Conservation (phyloP, 2,888 invertebrate species). For the Apotomis capreana region DNA sequence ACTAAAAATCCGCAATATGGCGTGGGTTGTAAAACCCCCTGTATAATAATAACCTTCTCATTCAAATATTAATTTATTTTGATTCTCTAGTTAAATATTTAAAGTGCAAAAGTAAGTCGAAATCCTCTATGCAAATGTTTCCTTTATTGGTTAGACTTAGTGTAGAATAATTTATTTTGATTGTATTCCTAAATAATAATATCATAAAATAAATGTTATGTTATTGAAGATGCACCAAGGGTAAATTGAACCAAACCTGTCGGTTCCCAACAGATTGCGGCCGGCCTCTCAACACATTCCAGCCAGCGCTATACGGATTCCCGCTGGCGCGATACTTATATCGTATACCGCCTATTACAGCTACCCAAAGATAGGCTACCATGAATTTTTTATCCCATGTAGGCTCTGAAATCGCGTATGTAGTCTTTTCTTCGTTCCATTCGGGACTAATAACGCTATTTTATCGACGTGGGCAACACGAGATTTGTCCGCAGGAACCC, state of each 20-base stretch:
- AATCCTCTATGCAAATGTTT: too few species aligned
- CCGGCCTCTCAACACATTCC: slow-evolving; percentile 18
- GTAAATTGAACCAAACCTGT: neutral
- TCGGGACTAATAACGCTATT: slow-evolving; percentile 29
- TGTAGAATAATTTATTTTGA: too few species aligned
- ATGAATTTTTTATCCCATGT: slow-evolving; percentile 27
- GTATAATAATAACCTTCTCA: too few species aligned
- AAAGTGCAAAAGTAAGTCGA: too few species aligned
- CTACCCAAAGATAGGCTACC: slow-evolving; percentile 16
- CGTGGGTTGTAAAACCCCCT: too few species aligned
- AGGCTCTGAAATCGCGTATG: slow-evolving; percentile 8
- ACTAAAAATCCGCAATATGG: too few species aligned
- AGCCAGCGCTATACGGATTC: slow-evolving; percentile 14
- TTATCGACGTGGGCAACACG: neutral
- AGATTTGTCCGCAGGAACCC: neutral
- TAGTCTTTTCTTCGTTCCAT: slow-evolving; percentile 5
- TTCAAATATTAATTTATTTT: too few species aligned
- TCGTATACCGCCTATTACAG: slow-evolving; percentile 12
- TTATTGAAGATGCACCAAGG: neutral
- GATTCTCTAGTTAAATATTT: too few species aligned
- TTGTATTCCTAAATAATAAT: too few species aligned
- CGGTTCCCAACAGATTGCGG: neutral
- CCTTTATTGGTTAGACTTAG: too few species aligned
- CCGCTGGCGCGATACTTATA: slow-evolving; percentile 4
- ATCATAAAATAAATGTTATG: too few species aligned